Evolutionary conservation across 2,888 invertebrate species (phyloP).

Genomic region (Idaea straminata): DNA sequence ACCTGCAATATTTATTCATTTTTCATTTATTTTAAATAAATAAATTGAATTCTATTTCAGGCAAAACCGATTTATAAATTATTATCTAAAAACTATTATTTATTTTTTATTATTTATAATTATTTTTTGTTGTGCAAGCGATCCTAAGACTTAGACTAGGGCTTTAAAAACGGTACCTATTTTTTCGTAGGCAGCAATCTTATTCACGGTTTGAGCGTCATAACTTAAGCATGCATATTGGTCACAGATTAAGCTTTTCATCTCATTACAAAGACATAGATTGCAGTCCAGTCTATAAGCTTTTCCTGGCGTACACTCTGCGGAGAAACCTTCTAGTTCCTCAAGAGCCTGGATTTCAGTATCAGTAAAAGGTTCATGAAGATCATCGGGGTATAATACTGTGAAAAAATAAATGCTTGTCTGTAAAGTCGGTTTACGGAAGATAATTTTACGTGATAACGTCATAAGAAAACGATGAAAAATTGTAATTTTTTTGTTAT

Average conservation of each 20-base stretch:
- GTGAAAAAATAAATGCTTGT: not conserved
- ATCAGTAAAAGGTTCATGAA: conserved; percentile 25
- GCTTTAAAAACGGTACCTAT: conserved; percentile 38
- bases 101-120: too few relatives aligned
- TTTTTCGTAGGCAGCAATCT: conserved; percentile 37
- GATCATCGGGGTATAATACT: conserved; percentile 28
- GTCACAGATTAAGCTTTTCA: conserved; percentile 48
- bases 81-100: too few relatives aligned
- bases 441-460: too few relatives aligned
- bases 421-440: too few relatives aligned
- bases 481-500: conserved; percentile 8
- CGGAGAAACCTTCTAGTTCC: conserved; percentile 34
- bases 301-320: conserved; percentile 45
- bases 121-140: not conserved
- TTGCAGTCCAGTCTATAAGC: conserved; percentile 58
- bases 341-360: conserved; percentile 29
- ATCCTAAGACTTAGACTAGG: not conserved
- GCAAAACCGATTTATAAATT: too few relatives aligned
- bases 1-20: not conserved
- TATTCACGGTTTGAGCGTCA: conserved; percentile 42
- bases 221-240: conserved; percentile 48
- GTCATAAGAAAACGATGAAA: too few relatives aligned
- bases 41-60: too few relatives aligned
- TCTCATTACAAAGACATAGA: conserved; percentile 48
- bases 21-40: too few relatives aligned